Evolutionary conservation across 2,113 vertebrate species (phyloP).

Genomic region (Mobula hypostoma): DNA sequence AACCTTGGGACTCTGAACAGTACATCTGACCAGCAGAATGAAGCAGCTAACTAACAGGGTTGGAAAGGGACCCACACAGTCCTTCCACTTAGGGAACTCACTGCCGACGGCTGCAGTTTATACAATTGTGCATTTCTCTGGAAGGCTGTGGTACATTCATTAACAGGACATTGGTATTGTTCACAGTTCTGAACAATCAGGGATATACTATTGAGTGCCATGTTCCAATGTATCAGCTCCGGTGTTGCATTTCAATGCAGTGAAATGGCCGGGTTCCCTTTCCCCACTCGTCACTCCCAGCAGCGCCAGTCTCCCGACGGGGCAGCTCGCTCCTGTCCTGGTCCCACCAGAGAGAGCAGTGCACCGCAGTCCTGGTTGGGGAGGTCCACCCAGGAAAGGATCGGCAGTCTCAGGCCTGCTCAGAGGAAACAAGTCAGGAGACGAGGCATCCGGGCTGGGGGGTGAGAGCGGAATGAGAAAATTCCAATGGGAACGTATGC

Average conservation of each 20-base stretch:
- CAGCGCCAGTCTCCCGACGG: background rate
- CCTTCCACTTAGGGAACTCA: background rate
- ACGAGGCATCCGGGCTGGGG: background rate
- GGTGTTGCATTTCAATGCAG: background rate
- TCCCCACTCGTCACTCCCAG: background rate
- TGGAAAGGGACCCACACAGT: background rate
- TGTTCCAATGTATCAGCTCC: background rate
- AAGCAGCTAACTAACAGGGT: background rate
- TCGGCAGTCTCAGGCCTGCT: background rate
- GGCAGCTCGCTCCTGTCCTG: too few relatives aligned
- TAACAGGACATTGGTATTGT: conserved; percentile 10
- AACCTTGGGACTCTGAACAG: background rate
- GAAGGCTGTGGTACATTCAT: background rate
- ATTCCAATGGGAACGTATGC: background rate
- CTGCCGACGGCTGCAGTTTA: background rate
- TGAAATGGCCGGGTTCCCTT: background rate
- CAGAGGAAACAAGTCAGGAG: background rate
- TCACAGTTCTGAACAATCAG: background rate
- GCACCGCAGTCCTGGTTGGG: too few relatives aligned
- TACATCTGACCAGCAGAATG: conserved; percentile 1
- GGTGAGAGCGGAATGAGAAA: background rate
- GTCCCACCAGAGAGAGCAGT: too few relatives aligned
- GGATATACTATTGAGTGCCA: background rate
- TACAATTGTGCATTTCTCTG: conserved; percentile 34
- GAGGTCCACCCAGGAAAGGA: background rate